These are phyloP conservation scores for Isichthys henryi DNA, from an alignment of 2,113 vertebrate genomes.

Conservation along the genomic window DNA sequence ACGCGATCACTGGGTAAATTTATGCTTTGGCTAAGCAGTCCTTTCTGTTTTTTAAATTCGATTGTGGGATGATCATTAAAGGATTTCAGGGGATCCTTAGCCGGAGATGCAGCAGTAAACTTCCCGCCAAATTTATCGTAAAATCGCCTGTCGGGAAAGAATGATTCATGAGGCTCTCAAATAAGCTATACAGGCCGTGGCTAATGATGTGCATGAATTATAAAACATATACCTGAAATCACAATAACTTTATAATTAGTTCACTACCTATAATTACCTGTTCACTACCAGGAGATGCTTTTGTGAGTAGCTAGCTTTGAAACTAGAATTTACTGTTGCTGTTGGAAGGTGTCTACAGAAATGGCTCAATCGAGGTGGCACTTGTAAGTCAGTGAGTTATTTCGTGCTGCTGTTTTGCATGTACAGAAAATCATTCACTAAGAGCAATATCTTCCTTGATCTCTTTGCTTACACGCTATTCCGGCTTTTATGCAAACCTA, in stretches of 20 bases:
- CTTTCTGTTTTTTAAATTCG: background rate
- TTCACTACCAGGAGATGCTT: constrained; percentile 25
- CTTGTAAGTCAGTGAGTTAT: background rate
- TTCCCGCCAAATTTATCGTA: background rate
- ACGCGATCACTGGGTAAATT: background rate
- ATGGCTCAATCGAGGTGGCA: background rate
- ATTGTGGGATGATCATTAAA: background rate
- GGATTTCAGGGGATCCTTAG: background rate
- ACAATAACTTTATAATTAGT: background rate
- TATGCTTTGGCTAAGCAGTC: background rate
- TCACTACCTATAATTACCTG: constrained; percentile 19
- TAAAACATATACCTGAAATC: background rate
- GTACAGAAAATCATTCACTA: constrained; percentile 11
- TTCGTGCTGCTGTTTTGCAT: constrained; percentile 12
- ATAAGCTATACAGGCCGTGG: too few species aligned
- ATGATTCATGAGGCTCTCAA: background rate
- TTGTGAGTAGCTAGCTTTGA: background rate
- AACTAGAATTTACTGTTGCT: background rate
- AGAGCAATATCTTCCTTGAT: background rate
- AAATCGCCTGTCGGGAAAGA: background rate
- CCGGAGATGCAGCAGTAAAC: background rate
- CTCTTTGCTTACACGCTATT: background rate
- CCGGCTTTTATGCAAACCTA: background rate
- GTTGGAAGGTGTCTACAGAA: background rate
- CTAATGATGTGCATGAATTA: background rate